Evolutionary conservation across 2,797 vertebrate genomes (phyloP), one percentile per base, ranked within the genome.

Genomic region (Buphagus erythrorhynchus): DNA sequence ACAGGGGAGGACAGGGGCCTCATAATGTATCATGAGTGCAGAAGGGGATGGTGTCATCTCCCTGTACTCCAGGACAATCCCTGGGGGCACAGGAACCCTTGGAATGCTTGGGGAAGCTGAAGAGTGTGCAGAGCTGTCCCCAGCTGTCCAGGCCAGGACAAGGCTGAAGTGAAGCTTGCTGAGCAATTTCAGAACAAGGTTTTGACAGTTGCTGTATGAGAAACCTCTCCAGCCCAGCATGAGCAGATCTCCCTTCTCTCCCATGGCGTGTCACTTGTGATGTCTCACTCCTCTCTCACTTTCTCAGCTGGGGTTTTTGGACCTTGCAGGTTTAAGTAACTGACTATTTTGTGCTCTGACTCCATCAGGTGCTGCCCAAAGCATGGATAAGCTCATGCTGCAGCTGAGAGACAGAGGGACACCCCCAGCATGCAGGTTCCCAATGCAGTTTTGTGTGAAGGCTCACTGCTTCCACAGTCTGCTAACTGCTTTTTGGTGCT

Each of bases 21-120:
- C 29, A 11, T 16, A 5, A 1, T 0, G 1, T 33, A 0, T 8
- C 18, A 3, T 9, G n/a, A 24, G 11, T 54, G 38, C 25, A 68
- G 54, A 78, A 72, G 4, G 42, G 25, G 9, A 15, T 6, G 25
- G 24, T 12, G 35, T 18, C 42, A 29, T 9, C 51, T 68, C 16
- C 54, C 26, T 42, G 20, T 17, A 6, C 43, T 55, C 24, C 43
- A 46, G 51, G 20, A 42, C 10, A 24, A 3, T 15, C 20, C 18
- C 26, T 48, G n/a, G 15, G 26, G 29, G 2, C 15, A 13, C 10
- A 3, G 0, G 15, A 57, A 12, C 40, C 33, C 35, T 65, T 66
- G 33, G 43, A 58, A 46, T 31, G 73, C 18, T 16, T 4, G 11
- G 28, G 31, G 31, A 46, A 33, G 54, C 11, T 9, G n/a, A 17